Base-by-base conservation (phyloP, 1,140 invertebrate genomes). In the Spodoptera frugiperda region DNA sequence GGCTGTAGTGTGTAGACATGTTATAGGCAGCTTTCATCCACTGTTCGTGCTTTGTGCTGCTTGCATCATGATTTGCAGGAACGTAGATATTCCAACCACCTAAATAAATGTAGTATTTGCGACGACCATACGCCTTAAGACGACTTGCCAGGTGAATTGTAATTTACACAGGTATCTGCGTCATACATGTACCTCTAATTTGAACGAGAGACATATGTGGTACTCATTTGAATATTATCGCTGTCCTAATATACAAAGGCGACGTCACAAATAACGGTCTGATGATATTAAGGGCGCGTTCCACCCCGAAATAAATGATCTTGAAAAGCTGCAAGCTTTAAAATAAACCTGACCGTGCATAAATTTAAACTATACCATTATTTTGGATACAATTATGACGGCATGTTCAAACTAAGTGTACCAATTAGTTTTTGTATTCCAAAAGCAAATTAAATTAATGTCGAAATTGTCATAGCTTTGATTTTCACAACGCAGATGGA, bases 261-360 rank as follows among this genome's bases (percentile, higher is more conserved):
- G 25, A 49, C 44, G 61, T 25, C 9, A 48, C 61, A 63, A 63
- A 63, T 63, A 63, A 48, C 5, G 61, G 15, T 61, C 30, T 61
- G 33, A 39, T 46, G 39, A 48, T 10, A 48, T 21, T 21, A 48
- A 49, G 11, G 11, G 11, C 44, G 21, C 6, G 61, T 65, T 46
- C 48, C 44, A 49, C 15, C 19, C 5, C 44, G 15, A 65, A 21
- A 48, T 49, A 65, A 65, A 65, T 44, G 44, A 25, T 65, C 19
- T 49, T 19, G 17, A 10, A 25, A 65, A 65, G 57, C 57, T 61
- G 57, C 57, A 61, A 15, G 61, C 61, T 65, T 65, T 65, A 25
- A 65, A 65, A 49, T 65, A 49, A 65, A 49, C 46, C 61, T 65
- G 61, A 65, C 61, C 61, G 44, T 17, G 61, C 61, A 65, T 49